Evolutionary conservation across 2,113 vertebrate species (phyloP), one percentile per base, ranked within the genome.

Genomic region (Tylochromis polylepis): DNA sequence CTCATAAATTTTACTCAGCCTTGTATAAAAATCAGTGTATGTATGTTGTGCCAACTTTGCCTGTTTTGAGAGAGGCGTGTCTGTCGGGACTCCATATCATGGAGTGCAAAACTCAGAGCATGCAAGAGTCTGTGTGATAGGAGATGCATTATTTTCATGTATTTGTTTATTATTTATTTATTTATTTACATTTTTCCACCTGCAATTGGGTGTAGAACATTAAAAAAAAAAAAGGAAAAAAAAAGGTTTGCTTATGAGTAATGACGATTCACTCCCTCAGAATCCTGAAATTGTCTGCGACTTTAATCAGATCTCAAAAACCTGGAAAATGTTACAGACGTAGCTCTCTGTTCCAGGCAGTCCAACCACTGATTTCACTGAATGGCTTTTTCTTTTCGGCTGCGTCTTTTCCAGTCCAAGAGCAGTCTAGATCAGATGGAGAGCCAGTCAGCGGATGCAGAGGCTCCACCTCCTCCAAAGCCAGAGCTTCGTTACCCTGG

Each of bases 401-500:
- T 82, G 10, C 81, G 2, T 89, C 5, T 83, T 31, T 84, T 85
- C 43, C 92, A 99, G 98, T 99, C 98, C 72, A 99, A 98, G 93
- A 98, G 97, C 93, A 99, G 98, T 92, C 94, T 98, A 89, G 98
- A 99, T 91, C 96, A 97, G 92, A 98, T 97, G 5, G 98, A 99
- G 95, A 99, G 98, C 94, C 98, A 99, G 93, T 99, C 98, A 5
- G 98, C 97, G 2, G 98, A 99, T 2, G 97, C 97, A 3, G 98
- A 99, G 56, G 96, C 98, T 2, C 98, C 98, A 20, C 98, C 98
- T 55, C 98, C 98, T 83, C 98, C 98, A 36, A 99, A 99, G 95
- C 98, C 98, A 0, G 98, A 99, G 93, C 95, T 99, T 94, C 97
- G 97, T 85, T 99, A 98, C 93, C 95, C 97, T 1, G 98, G 98